Conservation (phyloP, 2,888 invertebrate species). For the Drosophila siamana region DNA sequence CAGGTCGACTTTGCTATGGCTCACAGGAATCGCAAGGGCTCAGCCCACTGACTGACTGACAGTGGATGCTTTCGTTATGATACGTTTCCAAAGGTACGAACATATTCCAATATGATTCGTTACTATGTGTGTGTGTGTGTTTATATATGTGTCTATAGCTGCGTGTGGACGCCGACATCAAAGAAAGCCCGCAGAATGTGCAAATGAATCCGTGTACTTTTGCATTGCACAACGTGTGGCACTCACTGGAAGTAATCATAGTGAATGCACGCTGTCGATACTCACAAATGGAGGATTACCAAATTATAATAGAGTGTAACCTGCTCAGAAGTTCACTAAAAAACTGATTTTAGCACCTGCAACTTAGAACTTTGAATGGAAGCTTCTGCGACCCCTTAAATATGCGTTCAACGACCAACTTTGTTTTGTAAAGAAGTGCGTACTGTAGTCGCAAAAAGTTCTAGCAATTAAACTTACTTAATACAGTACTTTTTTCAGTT, state of each 20-base stretch:
- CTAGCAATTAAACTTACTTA: too few species aligned
- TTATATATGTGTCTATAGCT: conserved; percentile 15
- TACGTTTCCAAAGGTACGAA: conserved; percentile 31
- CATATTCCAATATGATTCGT: conserved; percentile 9
- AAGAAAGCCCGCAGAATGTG: conserved; percentile 16
- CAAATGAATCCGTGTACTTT: conserved; percentile 8
- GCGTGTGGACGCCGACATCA: too few species aligned
- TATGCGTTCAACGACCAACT: too few species aligned
- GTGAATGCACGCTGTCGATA: not conserved
- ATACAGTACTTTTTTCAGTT: too few species aligned
- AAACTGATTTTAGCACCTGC: too few species aligned
- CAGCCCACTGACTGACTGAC: conserved; percentile 52
- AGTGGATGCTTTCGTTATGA: conserved; percentile 55
- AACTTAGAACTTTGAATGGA: too few species aligned
- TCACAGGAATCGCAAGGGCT: conserved; percentile 28
- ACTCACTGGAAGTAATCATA: not conserved
- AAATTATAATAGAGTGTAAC: not conserved
- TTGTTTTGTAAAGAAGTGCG: too few species aligned
- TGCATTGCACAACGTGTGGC: not conserved
- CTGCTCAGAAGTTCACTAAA: too few species aligned
- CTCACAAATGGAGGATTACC: not conserved
- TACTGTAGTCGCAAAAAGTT: too few species aligned
- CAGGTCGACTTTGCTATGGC: conserved; percentile 45
- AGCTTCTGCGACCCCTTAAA: too few species aligned
- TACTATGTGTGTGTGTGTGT: conserved; percentile 14